Conservation (phyloP, 2,888 invertebrate species). For the Neuroscelio doddi region DNA sequence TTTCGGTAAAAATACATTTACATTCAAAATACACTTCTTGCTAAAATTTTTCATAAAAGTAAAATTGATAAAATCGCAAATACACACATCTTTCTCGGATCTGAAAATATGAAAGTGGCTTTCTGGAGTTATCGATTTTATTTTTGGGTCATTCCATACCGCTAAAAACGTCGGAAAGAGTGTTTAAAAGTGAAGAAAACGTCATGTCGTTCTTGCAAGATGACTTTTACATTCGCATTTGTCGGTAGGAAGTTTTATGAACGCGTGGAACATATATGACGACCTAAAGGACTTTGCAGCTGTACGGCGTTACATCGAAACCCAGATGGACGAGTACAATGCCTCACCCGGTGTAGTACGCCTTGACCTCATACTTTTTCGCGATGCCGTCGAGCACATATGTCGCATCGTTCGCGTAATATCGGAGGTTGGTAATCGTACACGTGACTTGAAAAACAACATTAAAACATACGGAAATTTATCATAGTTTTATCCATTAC, state of each 20-base stretch:
- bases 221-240: slow-evolving; percentile 20
- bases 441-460: slow-evolving; percentile 6
- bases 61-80: too few species aligned
- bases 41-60: background rate
- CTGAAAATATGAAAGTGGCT: background rate
- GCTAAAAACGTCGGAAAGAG: background rate
- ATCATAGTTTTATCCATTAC: too few species aligned
- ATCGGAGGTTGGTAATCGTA: slow-evolving; percentile 74
- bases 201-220: slow-evolving; percentile 13
- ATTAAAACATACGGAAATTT: too few species aligned
- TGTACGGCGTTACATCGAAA: slow-evolving; percentile 74
- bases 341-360: slow-evolving; percentile 83
- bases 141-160: slow-evolving; percentile 7
- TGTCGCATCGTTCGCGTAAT: slow-evolving; percentile 87
- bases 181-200: slow-evolving; percentile 8
- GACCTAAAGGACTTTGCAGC: slow-evolving; percentile 80
- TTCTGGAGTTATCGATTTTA: slow-evolving; percentile 10
- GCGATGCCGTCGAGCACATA: slow-evolving; percentile 90
- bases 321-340: slow-evolving; percentile 85
- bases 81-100: too few species aligned
- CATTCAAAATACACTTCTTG: background rate
- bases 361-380: slow-evolving; percentile 89
- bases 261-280: slow-evolving; percentile 84
- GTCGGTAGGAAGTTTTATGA: slow-evolving; percentile 79
- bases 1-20: slow-evolving; percentile 76